Evolutionary conservation across 1,140 invertebrate genomes (phyloP).

Genomic region (Drosophila melanogaster): DNA sequence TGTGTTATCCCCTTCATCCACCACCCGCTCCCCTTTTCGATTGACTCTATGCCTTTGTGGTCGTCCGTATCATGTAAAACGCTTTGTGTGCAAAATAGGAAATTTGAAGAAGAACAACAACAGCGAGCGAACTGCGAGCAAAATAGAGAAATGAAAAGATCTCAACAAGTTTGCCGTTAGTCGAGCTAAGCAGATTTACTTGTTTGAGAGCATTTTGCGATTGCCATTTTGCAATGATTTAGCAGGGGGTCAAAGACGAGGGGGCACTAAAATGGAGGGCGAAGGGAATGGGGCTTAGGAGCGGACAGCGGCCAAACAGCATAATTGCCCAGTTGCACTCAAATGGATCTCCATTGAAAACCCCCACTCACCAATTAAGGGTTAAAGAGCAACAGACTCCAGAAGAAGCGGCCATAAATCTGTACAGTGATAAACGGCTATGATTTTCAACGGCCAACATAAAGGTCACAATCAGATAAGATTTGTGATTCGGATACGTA

Average conservation of each 20-base stretch:
- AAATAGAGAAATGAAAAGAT: conserved; percentile 59
- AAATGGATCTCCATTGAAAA: conserved; percentile 54
- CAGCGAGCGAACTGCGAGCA: conserved; percentile 20
- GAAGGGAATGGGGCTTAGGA: neutral
- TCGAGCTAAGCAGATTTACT: conserved; percentile 71
- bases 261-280: neutral
- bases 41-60: conserved; percentile 57
- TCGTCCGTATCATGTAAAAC: conserved; percentile 39
- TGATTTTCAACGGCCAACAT: neutral
- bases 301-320: conserved; percentile 43
- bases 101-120: conserved; percentile 49
- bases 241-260: neutral
- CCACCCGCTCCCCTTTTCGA: conserved; percentile 4
- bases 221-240: conserved; percentile 65
- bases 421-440: neutral
- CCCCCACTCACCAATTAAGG: conserved; percentile 23
- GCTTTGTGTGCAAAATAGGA: conserved; percentile 66
- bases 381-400: conserved; percentile 15
- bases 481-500: too few species aligned
- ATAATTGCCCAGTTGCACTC: conserved; percentile 71
- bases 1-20: conserved; percentile 29
- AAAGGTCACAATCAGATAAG: too few species aligned
- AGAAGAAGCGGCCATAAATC: conserved; percentile 1
- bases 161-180: conserved; percentile 74
- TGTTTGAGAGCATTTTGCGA: conserved; percentile 52